Conservation (phyloP, 2,113 vertebrate genomes). For the Passerina amoena region DNA sequence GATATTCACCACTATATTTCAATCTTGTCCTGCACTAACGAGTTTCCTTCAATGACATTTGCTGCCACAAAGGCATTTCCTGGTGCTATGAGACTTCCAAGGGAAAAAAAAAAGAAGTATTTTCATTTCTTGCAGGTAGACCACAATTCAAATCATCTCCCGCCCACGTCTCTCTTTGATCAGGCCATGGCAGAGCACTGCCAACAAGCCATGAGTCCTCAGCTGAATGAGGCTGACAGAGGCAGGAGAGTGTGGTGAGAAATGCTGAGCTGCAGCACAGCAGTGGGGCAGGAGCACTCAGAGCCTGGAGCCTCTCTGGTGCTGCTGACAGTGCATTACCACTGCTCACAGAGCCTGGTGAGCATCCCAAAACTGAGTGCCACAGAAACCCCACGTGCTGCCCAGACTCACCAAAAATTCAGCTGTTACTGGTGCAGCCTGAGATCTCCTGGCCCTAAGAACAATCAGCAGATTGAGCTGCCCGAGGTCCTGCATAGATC, state of each 20-base stretch:
- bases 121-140: background rate
- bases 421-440: background rate
- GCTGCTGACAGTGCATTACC: background rate
- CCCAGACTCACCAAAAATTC: background rate
- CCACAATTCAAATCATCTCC: background rate
- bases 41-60: background rate
- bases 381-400: background rate
- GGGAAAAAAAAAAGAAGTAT: background rate
- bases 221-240: background rate
- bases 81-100: background rate
- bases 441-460: background rate
- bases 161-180: background rate
- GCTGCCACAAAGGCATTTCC: constrained; percentile 22
- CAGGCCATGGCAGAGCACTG: background rate
- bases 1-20: background rate
- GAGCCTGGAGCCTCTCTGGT: background rate
- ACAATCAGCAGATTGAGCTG: background rate
- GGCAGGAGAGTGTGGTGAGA: background rate
- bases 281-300: background rate
- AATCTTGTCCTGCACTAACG: background rate
- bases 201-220: background rate
- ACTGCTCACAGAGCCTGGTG: background rate
- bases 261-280: background rate
- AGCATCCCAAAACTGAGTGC: accelerated
- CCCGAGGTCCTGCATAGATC: background rate